phyloP scores from a whole-genome alignment of 2,888 invertebrate species.

The Sycophila texana region DNA sequence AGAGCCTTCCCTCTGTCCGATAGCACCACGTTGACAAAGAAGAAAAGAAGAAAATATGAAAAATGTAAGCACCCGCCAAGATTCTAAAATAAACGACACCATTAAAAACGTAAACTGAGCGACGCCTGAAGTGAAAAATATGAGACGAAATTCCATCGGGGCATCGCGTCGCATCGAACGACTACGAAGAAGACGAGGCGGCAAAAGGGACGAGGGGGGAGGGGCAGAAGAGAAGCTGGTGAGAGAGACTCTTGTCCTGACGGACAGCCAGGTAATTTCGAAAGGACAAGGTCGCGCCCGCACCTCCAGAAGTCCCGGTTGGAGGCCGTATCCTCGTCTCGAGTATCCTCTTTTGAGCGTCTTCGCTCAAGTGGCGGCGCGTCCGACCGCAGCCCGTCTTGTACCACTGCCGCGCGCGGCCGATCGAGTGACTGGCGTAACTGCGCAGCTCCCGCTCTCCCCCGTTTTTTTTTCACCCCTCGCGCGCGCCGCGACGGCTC shows the following conservation, averaged over 20 bases:
- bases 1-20: no score
- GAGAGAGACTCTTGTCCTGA: constrained; percentile 21
- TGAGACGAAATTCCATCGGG: constrained; percentile 23
- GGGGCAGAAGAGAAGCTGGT: neutral
- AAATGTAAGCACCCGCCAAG: neutral
- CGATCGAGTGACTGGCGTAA: neutral
- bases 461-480: neutral
- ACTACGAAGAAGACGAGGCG: neutral
- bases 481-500: neutral
- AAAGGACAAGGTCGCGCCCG: constrained; percentile 49
- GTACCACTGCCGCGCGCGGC: neutral
- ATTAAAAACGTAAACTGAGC: constrained; percentile 36
- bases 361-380: neutral
- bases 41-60: neutral
- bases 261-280: constrained; percentile 45
- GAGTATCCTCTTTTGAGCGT: constrained; percentile 33
- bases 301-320: constrained; percentile 9
- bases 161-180: neutral
- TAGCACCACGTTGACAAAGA: neutral
- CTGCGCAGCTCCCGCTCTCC: neutral
- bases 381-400: constrained; percentile 3
- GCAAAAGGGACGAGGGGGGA: neutral
- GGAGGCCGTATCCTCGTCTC: constrained; percentile 31
- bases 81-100: neutral
- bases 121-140: constrained; percentile 32